phyloP scores from a whole-genome alignment of 2,888 invertebrate genomes.

The Rhamnusium bicolor region DNA sequence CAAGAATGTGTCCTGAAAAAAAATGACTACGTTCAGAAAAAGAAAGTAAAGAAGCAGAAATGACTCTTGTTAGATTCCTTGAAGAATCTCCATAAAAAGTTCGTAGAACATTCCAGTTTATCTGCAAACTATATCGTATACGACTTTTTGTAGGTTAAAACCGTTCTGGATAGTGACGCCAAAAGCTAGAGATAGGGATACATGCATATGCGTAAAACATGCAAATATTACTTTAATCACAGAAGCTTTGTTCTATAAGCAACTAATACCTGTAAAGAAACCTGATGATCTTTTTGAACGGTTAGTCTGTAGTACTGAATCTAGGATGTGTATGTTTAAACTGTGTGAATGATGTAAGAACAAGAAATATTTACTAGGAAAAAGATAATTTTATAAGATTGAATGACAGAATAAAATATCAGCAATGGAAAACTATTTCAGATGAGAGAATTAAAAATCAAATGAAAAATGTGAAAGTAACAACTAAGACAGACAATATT shows the following conservation, averaged over 20 bases:
- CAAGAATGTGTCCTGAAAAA: neutral
- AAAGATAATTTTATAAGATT: neutral
- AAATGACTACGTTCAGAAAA: neutral
- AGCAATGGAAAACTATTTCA: neutral
- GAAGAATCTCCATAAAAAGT: neutral
- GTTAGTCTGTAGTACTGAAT: neutral
- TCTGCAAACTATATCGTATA: neutral
- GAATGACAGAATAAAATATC: neutral
- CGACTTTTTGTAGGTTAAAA: neutral
- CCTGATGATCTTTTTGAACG: neutral
- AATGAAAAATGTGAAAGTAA: neutral
- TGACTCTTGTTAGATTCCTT: neutral
- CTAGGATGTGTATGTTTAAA: neutral
- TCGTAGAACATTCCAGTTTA: neutral
- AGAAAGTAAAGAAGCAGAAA: neutral
- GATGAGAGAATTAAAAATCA: neutral
- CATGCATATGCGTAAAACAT: neutral
- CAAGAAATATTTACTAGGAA: neutral
- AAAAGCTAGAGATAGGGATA: neutral
- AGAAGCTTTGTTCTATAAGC: neutral
- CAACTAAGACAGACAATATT: neutral
- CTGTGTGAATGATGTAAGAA: neutral
- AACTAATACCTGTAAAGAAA: neutral
- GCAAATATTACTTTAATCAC: neutral
- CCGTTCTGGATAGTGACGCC: neutral